These are phyloP conservation scores for Apamea monoglypha DNA, from an alignment of 2,888 invertebrate genomes.

Conservation along the genomic window DNA sequence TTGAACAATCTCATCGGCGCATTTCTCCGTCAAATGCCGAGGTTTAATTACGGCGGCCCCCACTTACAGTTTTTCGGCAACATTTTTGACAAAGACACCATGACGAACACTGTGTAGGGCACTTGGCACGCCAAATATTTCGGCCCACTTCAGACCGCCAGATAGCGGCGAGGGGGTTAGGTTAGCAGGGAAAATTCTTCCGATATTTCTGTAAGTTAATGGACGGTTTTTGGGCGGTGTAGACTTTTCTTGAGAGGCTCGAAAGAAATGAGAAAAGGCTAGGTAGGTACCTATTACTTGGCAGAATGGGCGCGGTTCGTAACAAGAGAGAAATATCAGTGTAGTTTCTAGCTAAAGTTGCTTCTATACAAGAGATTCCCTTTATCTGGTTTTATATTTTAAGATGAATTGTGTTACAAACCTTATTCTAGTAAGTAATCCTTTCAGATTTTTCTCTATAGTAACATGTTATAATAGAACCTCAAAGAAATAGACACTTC, in stretches of 20 bases:
- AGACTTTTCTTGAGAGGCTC: conserved; percentile 49
- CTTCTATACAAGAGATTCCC: neutral
- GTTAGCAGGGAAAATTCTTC: conserved; percentile 60
- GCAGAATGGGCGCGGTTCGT: conserved; percentile 37
- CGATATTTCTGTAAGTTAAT: conserved; percentile 66
- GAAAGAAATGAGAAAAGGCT: conserved; percentile 54
- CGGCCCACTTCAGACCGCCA: conserved; percentile 62
- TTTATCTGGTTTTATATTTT: conserved; percentile 15
- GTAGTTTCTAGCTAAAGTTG: conserved; percentile 18
- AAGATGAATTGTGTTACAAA: neutral
- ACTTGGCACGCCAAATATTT: conserved; percentile 68
- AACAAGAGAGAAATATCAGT: conserved; percentile 40
- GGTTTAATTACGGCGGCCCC: conserved; percentile 64
- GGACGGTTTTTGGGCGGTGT: conserved; percentile 52
- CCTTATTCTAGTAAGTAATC: neutral
- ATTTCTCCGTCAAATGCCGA: conserved; percentile 64
- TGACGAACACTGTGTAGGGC: conserved; percentile 58
- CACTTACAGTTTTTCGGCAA: conserved; percentile 66
- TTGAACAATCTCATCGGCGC: conserved; percentile 63
- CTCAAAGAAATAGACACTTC: neutral
- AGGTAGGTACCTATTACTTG: conserved; percentile 44
- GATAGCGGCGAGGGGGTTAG: conserved; percentile 60
- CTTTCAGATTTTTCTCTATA: neutral
- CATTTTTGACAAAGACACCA: conserved; percentile 68
- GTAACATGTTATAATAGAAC: neutral